phyloP scores from a whole-genome alignment of 2,113 vertebrate genomes.

The Heterotis niloticus region DNA sequence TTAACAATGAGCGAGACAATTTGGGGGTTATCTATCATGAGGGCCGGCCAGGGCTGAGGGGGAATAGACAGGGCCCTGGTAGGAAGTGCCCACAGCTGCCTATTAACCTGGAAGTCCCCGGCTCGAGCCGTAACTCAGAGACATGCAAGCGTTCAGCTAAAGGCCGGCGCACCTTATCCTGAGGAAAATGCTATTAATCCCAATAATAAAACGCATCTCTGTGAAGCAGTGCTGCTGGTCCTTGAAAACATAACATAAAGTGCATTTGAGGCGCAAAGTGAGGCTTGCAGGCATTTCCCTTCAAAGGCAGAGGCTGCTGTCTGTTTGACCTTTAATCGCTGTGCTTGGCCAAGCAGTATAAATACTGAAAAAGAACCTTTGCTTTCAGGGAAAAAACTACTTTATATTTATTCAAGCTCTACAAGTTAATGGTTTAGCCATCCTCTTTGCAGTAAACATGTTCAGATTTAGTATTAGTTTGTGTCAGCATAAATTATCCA shows the following conservation, averaged over 20 bases:
- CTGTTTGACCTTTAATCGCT: neutral
- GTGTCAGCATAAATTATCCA: too few species aligned
- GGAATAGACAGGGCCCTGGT: neutral
- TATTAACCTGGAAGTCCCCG: slow-evolving; percentile 6
- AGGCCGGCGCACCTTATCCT: neutral
- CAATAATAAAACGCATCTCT: neutral
- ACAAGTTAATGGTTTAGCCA: neutral
- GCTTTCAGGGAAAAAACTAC: neutral
- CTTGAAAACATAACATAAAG: neutral
- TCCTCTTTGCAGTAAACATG: neutral
- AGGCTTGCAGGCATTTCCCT: neutral
- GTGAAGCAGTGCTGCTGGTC: neutral
- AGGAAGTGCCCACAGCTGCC: neutral
- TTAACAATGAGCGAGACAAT: neutral
- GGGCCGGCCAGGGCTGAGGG: neutral
- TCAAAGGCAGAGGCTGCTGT: neutral
- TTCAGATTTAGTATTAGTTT: neutral
- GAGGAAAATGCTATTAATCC: neutral
- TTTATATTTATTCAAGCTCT: neutral
- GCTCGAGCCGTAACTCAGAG: neutral
- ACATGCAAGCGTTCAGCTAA: neutral
- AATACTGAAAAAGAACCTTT: neutral
- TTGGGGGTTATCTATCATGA: neutral
- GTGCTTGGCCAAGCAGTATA: neutral
- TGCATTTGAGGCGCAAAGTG: neutral